Evolutionary conservation across 2,113 vertebrate genomes (phyloP).

Genomic region (Serinus canaria): DNA sequence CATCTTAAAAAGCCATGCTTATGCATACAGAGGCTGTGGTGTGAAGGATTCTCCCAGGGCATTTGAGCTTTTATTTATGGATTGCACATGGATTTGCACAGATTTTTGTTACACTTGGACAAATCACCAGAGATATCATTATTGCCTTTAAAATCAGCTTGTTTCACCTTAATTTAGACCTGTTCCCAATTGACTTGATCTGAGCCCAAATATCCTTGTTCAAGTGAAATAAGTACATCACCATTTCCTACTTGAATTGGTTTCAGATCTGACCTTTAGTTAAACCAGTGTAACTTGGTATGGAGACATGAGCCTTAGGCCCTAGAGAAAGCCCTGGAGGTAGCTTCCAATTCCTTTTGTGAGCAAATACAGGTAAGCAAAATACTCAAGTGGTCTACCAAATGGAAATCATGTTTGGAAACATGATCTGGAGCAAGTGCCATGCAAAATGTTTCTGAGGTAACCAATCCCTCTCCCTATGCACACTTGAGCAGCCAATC

Average conservation of each 20-base stretch:
- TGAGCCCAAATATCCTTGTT: not conserved
- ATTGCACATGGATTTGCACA: conserved; percentile 1
- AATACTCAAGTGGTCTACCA: not conserved
- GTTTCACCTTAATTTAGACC: conserved; percentile 5
- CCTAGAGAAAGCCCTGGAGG: not conserved
- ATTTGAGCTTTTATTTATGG: not conserved
- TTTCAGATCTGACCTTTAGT: conserved; percentile 13
- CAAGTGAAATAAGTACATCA: not conserved
- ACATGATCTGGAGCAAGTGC: not conserved
- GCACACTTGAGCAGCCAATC: not conserved
- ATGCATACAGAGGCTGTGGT: not conserved
- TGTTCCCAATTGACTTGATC: not conserved
- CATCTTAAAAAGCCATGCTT: not conserved
- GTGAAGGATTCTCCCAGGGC: not conserved
- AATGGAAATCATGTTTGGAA: not conserved
- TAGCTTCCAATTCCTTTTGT: not conserved
- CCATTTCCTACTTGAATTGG: not conserved
- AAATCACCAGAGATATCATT: not conserved
- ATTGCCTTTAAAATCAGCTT: not conserved
- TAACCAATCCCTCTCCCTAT: not conserved
- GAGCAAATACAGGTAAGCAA: not conserved
- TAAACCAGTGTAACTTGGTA: not conserved
- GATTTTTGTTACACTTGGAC: not conserved
- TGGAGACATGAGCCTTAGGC: not conserved
- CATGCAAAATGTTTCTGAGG: not conserved